phyloP scores from a whole-genome alignment of 2,113 vertebrate species.

The Pygoscelis adeliae region DNA sequence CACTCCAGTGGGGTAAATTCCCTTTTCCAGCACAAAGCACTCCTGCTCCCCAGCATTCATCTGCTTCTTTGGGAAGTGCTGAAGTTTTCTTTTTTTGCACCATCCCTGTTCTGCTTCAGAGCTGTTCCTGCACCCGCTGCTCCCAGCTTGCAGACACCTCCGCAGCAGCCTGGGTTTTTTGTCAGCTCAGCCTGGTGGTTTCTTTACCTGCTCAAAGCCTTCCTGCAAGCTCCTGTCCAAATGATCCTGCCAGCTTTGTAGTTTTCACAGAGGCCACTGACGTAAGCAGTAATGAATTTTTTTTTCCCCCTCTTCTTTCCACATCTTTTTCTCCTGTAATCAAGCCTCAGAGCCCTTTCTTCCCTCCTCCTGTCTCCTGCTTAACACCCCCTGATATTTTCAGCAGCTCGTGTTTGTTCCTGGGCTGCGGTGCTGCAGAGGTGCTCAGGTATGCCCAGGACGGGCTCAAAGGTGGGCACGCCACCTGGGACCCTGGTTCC shows the following conservation, averaged over 20 bases:
- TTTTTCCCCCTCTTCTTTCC: background rate
- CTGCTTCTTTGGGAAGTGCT: background rate
- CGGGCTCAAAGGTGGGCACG: background rate
- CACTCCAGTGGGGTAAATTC: background rate
- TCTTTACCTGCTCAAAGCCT: background rate
- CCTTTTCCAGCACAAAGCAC: background rate
- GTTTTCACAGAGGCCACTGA: background rate
- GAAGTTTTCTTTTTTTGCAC: background rate
- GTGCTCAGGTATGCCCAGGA: background rate
- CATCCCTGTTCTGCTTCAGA: too few relatives aligned
- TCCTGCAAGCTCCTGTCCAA: background rate
- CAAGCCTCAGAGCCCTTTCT: background rate
- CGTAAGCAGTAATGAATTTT: background rate
- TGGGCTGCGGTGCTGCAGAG: background rate
- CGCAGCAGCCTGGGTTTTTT: background rate
- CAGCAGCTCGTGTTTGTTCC: background rate
- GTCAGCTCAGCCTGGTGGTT: background rate
- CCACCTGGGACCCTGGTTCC: fast-evolving
- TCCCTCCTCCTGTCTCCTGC: background rate
- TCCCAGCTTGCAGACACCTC: background rate
- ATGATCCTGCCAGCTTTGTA: background rate
- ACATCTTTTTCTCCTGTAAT: background rate
- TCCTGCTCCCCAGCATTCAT: background rate
- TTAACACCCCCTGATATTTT: background rate
- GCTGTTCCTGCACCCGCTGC: background rate